phyloP scores from a whole-genome alignment of 2,113 vertebrate genomes.

The Aspiorhynchus laticeps region DNA sequence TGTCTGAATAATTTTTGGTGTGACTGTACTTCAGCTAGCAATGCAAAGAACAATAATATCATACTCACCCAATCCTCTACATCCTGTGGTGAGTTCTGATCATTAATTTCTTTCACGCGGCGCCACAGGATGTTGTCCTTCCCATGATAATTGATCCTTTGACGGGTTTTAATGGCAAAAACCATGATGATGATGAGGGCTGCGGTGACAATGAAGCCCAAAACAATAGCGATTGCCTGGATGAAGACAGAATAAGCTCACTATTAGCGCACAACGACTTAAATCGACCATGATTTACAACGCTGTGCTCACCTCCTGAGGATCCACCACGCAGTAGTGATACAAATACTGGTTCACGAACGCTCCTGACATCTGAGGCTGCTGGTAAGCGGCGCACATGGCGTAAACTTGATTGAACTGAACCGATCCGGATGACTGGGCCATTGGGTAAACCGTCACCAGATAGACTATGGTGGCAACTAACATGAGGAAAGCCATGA shows the following conservation, averaged over 20 bases:
- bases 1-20: too few species aligned
- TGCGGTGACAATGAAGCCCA: conserved; percentile 80
- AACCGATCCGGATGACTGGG: conserved; percentile 80
- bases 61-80: conserved; percentile 88
- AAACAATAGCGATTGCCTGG: conserved; percentile 87
- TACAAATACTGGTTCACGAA: conserved; percentile 87
- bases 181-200: conserved; percentile 86
- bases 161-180: conserved; percentile 85
- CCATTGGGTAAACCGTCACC: conserved; percentile 85
- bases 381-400: conserved; percentile 81
- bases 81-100: conserved; percentile 72
- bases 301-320: conserved; percentile 83
- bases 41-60: neutral
- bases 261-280: neutral
- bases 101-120: conserved; percentile 68
- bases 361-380: conserved; percentile 56
- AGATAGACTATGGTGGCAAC: conserved; percentile 88
- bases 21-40: too few species aligned
- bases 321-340: conserved; percentile 91
- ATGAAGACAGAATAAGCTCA: neutral
- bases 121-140: conserved; percentile 88
- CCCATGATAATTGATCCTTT: conserved; percentile 79
- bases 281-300: neutral
- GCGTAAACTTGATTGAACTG: conserved; percentile 76
- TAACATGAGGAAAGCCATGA: conserved; percentile 81